Base-by-base conservation (phyloP, 2,888 invertebrate genomes). In the Hetaerina titia region DNA sequence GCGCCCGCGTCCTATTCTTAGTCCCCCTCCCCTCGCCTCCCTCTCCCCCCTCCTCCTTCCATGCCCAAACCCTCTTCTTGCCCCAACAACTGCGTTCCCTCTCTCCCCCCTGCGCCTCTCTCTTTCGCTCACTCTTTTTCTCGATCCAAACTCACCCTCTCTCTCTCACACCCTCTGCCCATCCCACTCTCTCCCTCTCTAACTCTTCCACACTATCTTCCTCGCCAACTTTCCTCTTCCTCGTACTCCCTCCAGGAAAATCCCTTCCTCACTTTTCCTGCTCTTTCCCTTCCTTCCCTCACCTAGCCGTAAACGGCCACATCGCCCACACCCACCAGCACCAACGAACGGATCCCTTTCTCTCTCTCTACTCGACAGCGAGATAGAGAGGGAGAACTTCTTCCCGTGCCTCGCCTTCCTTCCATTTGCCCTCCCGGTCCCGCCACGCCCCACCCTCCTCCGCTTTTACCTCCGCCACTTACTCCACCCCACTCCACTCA, bases 111-210 rank as follows among this genome's bases (percentile, higher is more conserved):
- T 58, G 22, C 15, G 19, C n/a, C 25, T 5, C 57, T 58, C 58
- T n/a, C 57, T 58, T 58, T 58, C 69, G 22, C 69, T 69, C 45
- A 4, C 45, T 45, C 45, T n/a, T n/a, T 95, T 95, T 94, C 95
- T 95, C 95, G 95, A 95, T 95, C 95, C 90, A 63, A 90, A 90
- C 90, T 63, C 63, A 25, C 25, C 11, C 25, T 31, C 64, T 94
- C 95, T 95, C 94, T 95, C n/a, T 58, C 58, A 22, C 31, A 22
- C 22, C 57, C 89, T 56, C 25, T 64, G 19, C 89, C n/a, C 45
- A 57, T 56, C 89, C 17, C 89, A 7, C 17, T 57, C 56, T 89
- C 89, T 13, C 58, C 88, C 2, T 2, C 58, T n/a, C 57, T 58
- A 89, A 57, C 89, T 58, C 56, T 57, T 13, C 8, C 89, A 7